Evolutionary conservation across 2,797 vertebrate species (phyloP), one percentile per base, ranked within the genome.

Genomic region (Orientallactaga sibirica): DNA sequence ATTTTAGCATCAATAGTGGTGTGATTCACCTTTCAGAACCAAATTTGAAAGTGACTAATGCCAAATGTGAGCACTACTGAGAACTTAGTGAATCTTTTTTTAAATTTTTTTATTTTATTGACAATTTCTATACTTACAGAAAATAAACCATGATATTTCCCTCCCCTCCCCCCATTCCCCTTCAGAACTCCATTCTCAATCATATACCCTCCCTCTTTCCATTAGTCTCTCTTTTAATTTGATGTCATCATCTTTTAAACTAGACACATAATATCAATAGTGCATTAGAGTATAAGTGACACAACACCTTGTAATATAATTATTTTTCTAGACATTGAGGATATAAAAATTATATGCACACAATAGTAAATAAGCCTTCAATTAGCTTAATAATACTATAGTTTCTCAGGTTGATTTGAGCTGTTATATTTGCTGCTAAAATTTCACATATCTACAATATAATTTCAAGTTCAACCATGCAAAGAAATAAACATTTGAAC

Each of bases 21-120:
- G 79, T 84, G 82, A 90, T 61, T 92, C 25, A 7, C 52, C 82
- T 75, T 77, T 95, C 66, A 96, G 29, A 82, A 97, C 78, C 64
- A 79, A 78, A 94, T 95, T 95, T 94, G 58, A 89, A 93, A 97
- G 97, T 96, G n/a, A 95, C 27, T 95, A 93, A 94, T 77, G 90
- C 86, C 86, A 87, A 90, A 92, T 82, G 76, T 12, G 74, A 92
- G 88, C 68, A 1, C 27, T 95, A 95, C 84, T 95, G 67, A 79
- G 48, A 94, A 90, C 10, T 43, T 81, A 43, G 73, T 58, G 33
- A 77, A 74, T 15, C 41, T 94, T 37, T 37, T 37, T 37, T 37
- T 37, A 37, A 37, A 37, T 37, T 37, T 37, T 37, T 37, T 37
- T 37, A 37, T 37, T 37, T 37, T 37, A 37, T 37, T 37, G 33